Conservation (phyloP, 1,140 invertebrate species). For the Hormaphis cornu region DNA sequence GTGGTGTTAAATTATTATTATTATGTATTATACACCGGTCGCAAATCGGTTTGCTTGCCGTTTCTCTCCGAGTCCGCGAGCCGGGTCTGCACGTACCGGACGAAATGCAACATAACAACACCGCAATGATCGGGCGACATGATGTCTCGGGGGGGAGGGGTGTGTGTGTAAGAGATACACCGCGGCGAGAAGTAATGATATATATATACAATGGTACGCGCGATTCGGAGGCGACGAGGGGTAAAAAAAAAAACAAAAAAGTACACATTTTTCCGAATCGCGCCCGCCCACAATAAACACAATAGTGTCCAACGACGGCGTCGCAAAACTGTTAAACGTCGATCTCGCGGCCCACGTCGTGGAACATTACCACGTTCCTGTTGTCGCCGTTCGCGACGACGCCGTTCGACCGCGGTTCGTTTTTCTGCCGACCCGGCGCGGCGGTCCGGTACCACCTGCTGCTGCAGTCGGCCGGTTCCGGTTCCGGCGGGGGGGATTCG, state of each 20-base stretch:
- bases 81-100: too few species aligned
- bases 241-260: too few species aligned
- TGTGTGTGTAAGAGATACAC: neutral
- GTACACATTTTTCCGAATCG: too few species aligned
- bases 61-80: too few species aligned
- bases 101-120: too few species aligned
- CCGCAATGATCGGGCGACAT: neutral
- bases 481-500: slow-evolving; percentile 40
- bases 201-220: too few species aligned
- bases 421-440: neutral
- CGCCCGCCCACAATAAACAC: too few species aligned
- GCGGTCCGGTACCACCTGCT: neutral
- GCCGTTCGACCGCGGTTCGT: neutral
- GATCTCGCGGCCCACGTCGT: slow-evolving; percentile 63
- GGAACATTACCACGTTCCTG: slow-evolving; percentile 67
- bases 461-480: slow-evolving; percentile 34
- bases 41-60: neutral
- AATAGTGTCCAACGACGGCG: too few species aligned
- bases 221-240: too few species aligned
- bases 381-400: slow-evolving; percentile 40
- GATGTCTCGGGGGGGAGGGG: neutral
- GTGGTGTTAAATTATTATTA: too few species aligned
- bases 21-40: too few species aligned
- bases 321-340: slow-evolving; percentile 50
- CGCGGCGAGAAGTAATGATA: too few species aligned